Conservation (phyloP, 2,888 invertebrate genomes). For the Tetragonula carbonaria region DNA sequence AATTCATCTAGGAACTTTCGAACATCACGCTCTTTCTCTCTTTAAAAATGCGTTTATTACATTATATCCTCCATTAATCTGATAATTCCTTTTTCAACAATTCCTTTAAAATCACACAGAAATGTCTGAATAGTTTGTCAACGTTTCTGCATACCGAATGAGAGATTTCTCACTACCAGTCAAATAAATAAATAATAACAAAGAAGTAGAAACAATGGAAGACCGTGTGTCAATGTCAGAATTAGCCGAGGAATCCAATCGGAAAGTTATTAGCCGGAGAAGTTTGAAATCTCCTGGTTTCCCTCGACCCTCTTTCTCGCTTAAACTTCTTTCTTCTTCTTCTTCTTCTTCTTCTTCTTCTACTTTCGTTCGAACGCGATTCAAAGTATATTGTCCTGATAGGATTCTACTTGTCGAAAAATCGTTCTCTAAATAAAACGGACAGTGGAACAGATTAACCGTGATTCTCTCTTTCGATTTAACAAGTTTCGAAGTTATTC, state of each 20-base stretch:
- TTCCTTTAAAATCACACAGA: no score
- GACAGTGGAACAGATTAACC: not conserved
- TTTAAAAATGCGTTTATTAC: no score
- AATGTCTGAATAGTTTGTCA: no score
- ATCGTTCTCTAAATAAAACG: not conserved
- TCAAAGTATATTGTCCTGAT: not conserved
- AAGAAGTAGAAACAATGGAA: not conserved
- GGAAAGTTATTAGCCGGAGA: slow-evolving; percentile 17
- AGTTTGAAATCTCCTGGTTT: slow-evolving; percentile 12
- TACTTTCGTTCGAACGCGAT: not conserved
- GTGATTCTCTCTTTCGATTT: slow-evolving; percentile 1
- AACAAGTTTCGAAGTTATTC: slow-evolving; percentile 15
- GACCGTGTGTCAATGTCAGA: not conserved
- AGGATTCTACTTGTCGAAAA: not conserved
- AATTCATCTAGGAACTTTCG: no score
- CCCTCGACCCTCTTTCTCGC: not conserved
- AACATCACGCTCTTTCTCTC: no score
- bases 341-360: not conserved
- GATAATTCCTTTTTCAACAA: no score
- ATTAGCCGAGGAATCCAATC: slow-evolving; percentile 22
- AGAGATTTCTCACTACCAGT: no score
- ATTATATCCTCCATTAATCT: no score
- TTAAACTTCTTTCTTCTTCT: not conserved
- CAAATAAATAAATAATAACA: no score
- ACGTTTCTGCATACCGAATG: no score